phyloP scores from a whole-genome alignment of 2,888 invertebrate genomes.

The Meiosimyza decipiens region DNA sequence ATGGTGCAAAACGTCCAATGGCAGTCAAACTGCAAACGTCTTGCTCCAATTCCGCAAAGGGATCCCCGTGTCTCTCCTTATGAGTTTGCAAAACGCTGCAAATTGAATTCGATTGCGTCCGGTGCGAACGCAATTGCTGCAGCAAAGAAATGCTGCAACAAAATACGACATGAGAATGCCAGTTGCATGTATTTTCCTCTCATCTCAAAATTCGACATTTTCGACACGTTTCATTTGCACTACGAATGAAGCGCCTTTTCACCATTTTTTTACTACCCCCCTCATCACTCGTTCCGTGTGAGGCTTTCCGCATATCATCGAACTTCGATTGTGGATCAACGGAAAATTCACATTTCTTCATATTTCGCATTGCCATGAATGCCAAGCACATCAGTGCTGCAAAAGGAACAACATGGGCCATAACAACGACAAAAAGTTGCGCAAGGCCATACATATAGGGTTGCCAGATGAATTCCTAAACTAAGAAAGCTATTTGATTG shows the following conservation, averaged over 20 bases:
- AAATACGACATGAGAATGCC: neutral
- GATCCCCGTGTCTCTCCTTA: no score
- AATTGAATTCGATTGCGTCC: no score
- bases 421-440: no score
- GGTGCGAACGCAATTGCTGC: neutral
- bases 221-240: slow-evolving; percentile 33
- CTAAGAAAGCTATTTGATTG: no score
- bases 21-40: no score
- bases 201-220: slow-evolving; percentile 28
- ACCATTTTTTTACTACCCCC: neutral
- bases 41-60: no score
- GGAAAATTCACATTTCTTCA: slow-evolving; percentile 31
- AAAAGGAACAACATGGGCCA: no score
- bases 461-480: no score
- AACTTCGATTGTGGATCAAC: slow-evolving; percentile 7
- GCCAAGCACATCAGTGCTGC: slow-evolving; percentile 17
- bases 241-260: slow-evolving; percentile 8
- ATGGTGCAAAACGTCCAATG: no score
- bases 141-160: neutral
- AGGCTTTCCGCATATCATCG: no score
- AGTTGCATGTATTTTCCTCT: slow-evolving; percentile 1
- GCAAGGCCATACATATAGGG: no score
- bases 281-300: neutral
- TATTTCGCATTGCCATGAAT: slow-evolving; percentile 31
- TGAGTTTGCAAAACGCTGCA: no score